Percentiles rank a stretch among this genome's conserved stretches.
These are phyloP conservation scores for Ptyas mucosa DNA, from an alignment of 2,113 vertebrate species.

Conservation along the genomic window DNA sequence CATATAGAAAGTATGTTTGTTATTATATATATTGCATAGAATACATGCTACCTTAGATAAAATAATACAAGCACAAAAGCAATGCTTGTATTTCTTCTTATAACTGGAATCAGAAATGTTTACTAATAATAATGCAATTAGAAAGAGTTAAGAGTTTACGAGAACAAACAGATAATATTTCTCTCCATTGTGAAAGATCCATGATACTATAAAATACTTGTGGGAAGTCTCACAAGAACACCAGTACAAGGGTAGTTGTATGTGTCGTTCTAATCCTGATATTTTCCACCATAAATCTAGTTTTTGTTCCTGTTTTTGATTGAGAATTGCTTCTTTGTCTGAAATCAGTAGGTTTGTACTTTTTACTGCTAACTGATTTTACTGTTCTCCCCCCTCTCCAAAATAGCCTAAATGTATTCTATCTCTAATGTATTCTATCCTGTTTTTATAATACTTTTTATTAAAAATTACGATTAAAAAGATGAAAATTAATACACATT, in stretches of 20 bases:
- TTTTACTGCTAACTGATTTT: not conserved
- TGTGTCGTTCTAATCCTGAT: not conserved
- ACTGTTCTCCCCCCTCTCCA: not conserved
- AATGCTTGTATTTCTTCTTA: not conserved
- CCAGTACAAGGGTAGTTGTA: not conserved
- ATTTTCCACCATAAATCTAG: not conserved
- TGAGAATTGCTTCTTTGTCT: not conserved
- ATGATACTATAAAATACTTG: not conserved
- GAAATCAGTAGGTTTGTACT: not conserved
- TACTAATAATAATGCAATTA: not conserved
- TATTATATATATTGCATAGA: not conserved
- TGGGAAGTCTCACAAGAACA: not conserved
- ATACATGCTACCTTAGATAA: not conserved
- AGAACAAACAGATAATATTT: not conserved
- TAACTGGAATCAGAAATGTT: not conserved
- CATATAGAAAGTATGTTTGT: not conserved
- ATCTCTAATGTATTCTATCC: not conserved
- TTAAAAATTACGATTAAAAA: not conserved
- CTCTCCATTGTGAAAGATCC: not conserved
- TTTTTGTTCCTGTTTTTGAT: not conserved
- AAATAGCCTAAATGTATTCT: not conserved
- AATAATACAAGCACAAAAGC: not conserved
- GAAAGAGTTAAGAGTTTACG: not conserved
- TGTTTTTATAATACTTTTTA: not conserved
- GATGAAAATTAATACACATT: not conserved